Evolutionary conservation across 1,140 invertebrate genomes (phyloP), one percentile per base, ranked within the genome.

Genomic region (Vanessa tameamea): DNA sequence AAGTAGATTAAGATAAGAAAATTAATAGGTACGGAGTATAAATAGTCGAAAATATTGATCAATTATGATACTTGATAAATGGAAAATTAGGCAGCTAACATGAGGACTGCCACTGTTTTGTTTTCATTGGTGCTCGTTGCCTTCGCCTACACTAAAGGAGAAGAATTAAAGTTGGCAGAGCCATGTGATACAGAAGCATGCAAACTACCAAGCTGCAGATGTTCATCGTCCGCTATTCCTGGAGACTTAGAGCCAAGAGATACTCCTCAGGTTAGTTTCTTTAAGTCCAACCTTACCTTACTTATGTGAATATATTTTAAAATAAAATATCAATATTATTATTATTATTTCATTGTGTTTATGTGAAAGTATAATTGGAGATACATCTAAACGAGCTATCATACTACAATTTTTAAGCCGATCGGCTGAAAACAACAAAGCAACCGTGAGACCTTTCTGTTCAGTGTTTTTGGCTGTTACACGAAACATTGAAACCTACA

Each of bases 151-250:
- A 73, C 64, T 47, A 59, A 74, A 37, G 57, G 61, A 50, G 81
- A 81, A n/a, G 67, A 87, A 43, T 69, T 64, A 2, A 12, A 15
- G 3, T 63, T 78, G 15, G 87, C 87, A 16, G 74, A 82, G 47
- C 48, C 50, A n/a, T 91, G 89, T 77, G 72, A 85, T 50, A 64
- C 20, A 37, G 79, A 81, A 23, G 55, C 48, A 31, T 91, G 89
- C 65, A 65, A 78, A 11, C 73, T 89, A 6, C 94, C 94, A 5
- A 72, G 90, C 59, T 95, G 94, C 75, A 91, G 91, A 73, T 94
- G 94, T 78, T 91, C 93, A 14, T 82, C 82, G 3, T 88, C 82
- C 6, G 72, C 82, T 13, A 92, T 93, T 75, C 94, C 94, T 57
- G 88, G 86, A 31, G 84, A 79, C 15, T 73, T 94, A 65, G 31